Evolutionary conservation across 2,888 invertebrate species (phyloP).

Genomic region (Cerastis leucographa): DNA sequence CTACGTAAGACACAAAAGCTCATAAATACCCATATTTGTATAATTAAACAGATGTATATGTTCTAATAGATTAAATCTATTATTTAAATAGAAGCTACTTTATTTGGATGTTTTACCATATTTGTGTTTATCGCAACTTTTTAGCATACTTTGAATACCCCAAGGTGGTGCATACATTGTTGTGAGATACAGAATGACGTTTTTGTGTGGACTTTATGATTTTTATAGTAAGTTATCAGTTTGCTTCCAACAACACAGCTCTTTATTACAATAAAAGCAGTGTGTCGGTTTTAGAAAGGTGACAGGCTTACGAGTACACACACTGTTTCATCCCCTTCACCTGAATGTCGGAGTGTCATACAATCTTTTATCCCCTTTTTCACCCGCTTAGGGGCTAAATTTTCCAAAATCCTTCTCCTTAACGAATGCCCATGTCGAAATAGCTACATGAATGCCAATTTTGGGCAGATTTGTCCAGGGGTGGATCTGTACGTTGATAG

Average conservation of each 20-base stretch:
- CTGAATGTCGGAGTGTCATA: not conserved
- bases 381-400: not conserved
- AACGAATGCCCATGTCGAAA: not conserved
- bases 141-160: constrained; percentile 31
- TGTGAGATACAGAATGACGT: not conserved
- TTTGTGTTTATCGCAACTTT: constrained; percentile 13
- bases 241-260: not conserved
- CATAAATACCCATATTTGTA: not conserved
- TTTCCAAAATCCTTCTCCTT: not conserved
- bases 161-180: constrained; percentile 5
- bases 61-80: constrained; percentile 16
- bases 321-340: not conserved
- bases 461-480: not conserved
- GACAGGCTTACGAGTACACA: not conserved
- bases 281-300: not conserved
- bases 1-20: constrained; percentile 2
- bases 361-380: not conserved
- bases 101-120: constrained; percentile 13
- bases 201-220: not conserved
- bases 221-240: not conserved
- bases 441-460: not conserved
- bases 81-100: constrained; percentile 31
- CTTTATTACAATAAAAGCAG: not conserved
- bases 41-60: constrained; percentile 21
- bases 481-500: not conserved